Percentiles rank a stretch among this genome's conserved stretches.
Conservation (phyloP, 2,113 vertebrate species). For the Salminus brasiliensis region DNA sequence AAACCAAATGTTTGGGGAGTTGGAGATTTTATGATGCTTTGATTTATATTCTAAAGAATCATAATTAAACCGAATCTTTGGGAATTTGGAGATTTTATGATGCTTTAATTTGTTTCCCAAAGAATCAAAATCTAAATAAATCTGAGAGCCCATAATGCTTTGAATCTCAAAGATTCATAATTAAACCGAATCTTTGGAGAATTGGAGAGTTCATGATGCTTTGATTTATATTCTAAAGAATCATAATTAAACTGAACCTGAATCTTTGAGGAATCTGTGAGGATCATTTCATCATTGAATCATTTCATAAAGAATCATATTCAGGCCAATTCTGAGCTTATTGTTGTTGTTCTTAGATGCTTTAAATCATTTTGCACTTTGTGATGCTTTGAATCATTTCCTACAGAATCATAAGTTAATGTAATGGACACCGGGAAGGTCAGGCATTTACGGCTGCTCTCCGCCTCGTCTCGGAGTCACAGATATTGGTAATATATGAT, state of each 20-base stretch:
- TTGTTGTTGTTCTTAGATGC: no score
- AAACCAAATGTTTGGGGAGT: neutral
- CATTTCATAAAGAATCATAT: neutral
- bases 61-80: neutral
- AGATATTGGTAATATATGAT: slow-evolving; percentile 53
- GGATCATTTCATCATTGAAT: neutral
- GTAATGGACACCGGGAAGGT: neutral
- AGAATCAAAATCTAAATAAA: neutral
- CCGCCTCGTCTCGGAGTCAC: neutral
- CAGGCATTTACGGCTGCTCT: neutral
- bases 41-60: neutral
- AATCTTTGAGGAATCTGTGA: neutral
- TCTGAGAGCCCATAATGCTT: neutral
- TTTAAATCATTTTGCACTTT: no score
- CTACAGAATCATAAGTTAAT: no score
- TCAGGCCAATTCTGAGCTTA: no score
- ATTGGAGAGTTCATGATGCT: no score
- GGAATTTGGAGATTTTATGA: neutral
- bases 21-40: neutral
- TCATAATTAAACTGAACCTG: neutral
- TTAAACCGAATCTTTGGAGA: no score
- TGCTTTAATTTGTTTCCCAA: neutral
- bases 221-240: neutral
- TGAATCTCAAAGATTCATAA: neutral
- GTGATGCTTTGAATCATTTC: no score